Base-by-base conservation (phyloP, 2,113 vertebrate species). In the Siniperca knerii region DNA sequence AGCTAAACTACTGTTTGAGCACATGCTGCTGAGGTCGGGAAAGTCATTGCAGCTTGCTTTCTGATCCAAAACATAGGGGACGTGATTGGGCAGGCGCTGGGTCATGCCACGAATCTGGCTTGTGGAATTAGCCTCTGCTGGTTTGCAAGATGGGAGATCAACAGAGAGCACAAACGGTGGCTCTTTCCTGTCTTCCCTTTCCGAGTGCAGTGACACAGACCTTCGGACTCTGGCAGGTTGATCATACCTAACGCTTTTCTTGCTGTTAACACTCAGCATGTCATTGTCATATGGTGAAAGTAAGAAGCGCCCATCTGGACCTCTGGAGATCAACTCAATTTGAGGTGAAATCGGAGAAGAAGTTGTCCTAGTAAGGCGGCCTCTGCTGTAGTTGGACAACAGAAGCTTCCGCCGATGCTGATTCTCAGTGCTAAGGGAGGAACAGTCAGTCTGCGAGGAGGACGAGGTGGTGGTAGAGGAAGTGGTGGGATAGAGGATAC, bases 301-400 rank as follows among this genome's bases (percentile, higher is more conserved):
- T 67, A 95, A 81, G 21, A 99, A 99, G 21, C 97, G 96, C 0
- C 98, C 97, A 0, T 99, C 98, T 0, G 97, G 96, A 33, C 97
- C 97, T 0, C 98, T 94, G 72, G 94, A 94, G 89, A 99, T 99
- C 44, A 96, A 86, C 81, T 99, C 97, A 87, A 99, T 90, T 0
- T 96, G 91, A 33, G 96, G 94, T 6, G 96, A 88, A 4, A 92
- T 86, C 0, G 89, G 89, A 23, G 87, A 79, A 35, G 90, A 87
- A 0, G 62, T 74, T 3, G 86, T 79, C 75, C 84, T 74, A 12
- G 81, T 90, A 3, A 95, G 78, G 12, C 91, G 92, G 79, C 90
- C 95, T 85, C 94, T 93, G 75, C 50, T 79, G 82, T 93, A 6
- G 2, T 88, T n/a, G 42, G 92, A 89, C 4, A 68, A 82, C 2